Base-by-base conservation (phyloP, 2,888 invertebrate genomes). In the Panopea generosa region DNA sequence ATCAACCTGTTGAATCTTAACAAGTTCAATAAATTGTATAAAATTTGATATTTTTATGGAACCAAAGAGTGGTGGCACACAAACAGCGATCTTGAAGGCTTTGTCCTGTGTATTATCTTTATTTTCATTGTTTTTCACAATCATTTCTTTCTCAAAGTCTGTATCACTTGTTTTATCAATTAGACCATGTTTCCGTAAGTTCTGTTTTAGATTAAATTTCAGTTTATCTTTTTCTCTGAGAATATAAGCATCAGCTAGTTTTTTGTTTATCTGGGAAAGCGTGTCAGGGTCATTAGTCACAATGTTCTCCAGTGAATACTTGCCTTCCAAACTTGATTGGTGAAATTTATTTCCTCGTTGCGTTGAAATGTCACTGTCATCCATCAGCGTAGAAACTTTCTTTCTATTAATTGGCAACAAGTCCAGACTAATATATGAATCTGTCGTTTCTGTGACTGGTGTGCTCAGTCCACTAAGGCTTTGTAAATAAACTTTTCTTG, bases 11-110 rank as follows among this genome's bases (percentile, higher is more conserved):
- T 91, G 84, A 33, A 91, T 66, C 60, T 82, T 85, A 29, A 84
- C 85, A 52, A 91, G 67, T 83, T 92, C 92, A 24, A 92, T 80
- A 77, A 91, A 92, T 61, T 91, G 89, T 18, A 92, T 83, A 2
- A 92, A 65, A n/a, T 83, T 83, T 18, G 87, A 85, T 40, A 90
- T 63, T 9, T 78, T 78, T 14, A 90, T 82, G 61, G 89, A 73
- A n/a, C 90, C 91, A 79, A 89, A 91, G 24, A 92, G 68, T 2
- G 92, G 92, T 16, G 92, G 89, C 11, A 92, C 84, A 78, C 92
- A 92, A 11, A 91, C 78, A 2, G 85, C 89, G 62, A 91, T 79
- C 14, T 76, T 65, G 2, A 60, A 20, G 9, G 38, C 45, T 4
- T 16, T 77, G 65, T 16, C 50, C 20, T 18, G 27, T 14, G 11